Conservation (phyloP, 1,140 invertebrate genomes). For the Holotrichia oblita region DNA sequence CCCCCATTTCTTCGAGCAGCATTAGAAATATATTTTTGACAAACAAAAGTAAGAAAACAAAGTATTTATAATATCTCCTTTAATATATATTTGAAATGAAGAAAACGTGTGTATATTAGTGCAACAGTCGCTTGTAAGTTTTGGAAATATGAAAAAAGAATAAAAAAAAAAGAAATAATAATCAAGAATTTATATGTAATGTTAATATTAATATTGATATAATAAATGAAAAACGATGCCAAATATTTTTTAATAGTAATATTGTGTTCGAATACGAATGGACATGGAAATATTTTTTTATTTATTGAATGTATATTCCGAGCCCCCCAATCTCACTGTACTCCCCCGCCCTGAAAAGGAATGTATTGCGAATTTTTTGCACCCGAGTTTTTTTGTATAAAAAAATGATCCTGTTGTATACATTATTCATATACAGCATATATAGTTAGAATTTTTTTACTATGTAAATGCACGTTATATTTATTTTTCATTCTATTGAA, state of each 20-base stretch:
- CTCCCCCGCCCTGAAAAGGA: neutral
- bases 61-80: constrained; percentile 26
- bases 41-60: constrained; percentile 28
- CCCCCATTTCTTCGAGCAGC: constrained; percentile 25
- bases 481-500: constrained; percentile 16
- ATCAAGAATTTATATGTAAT: constrained; percentile 54
- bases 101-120: constrained; percentile 39
- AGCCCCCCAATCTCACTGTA: neutral
- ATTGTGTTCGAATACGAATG: constrained; percentile 39
- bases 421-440: constrained; percentile 21
- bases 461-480: constrained; percentile 36
- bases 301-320: constrained; percentile 31
- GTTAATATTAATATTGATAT: constrained; percentile 51
- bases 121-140: constrained; percentile 35
- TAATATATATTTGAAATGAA: constrained; percentile 26
- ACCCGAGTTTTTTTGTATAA: constrained; percentile 27
- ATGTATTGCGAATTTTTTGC: constrained; percentile 27
- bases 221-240: constrained; percentile 55
- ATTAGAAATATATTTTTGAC: constrained; percentile 42
- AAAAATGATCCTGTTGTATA: constrained; percentile 27
- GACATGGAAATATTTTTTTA: constrained; percentile 32
- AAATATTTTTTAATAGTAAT: constrained; percentile 54
- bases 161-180: constrained; percentile 44
- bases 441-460: constrained; percentile 30
- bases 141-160: constrained; percentile 31